Evolutionary conservation across 2,888 invertebrate genomes (phyloP).

Genomic region (Phlogophora meticulosa): DNA sequence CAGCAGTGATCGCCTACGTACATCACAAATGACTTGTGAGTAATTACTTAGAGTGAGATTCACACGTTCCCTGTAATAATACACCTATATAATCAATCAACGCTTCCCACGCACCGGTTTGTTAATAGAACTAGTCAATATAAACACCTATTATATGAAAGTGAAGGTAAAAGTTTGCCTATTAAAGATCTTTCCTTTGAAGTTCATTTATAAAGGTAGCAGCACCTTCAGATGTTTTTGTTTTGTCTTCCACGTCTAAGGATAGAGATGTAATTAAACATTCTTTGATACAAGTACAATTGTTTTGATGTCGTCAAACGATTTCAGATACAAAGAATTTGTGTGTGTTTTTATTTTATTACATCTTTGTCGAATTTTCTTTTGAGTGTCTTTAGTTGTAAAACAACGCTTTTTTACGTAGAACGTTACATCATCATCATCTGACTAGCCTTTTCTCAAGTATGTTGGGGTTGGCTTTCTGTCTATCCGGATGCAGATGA

Average conservation of each 20-base stretch:
- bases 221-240: slow-evolving; percentile 28
- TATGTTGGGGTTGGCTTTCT: too few relatives aligned
- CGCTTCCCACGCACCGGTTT: slow-evolving; percentile 56
- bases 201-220: slow-evolving; percentile 27
- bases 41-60: slow-evolving; percentile 62
- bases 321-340: slow-evolving; percentile 22
- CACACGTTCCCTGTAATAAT: slow-evolving; percentile 64
- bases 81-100: slow-evolving; percentile 61
- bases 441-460: too few relatives aligned
- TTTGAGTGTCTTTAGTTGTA: not conserved
- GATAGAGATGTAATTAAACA: slow-evolving; percentile 47
- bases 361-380: not conserved
- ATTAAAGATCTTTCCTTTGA: slow-evolving; percentile 36
- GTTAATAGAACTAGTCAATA: slow-evolving; percentile 46
- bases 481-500: too few relatives aligned
- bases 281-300: slow-evolving; percentile 43
- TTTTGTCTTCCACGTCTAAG: slow-evolving; percentile 15
- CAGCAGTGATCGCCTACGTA: slow-evolving; percentile 57
- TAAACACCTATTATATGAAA: slow-evolving; percentile 35
- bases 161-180: slow-evolving; percentile 34
- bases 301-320: slow-evolving; percentile 26
- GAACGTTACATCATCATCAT: too few relatives aligned
- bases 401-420: too few relatives aligned
- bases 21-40: slow-evolving; percentile 53
- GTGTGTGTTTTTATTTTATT: slow-evolving; percentile 10